Percentiles rank a stretch among this genome's conserved stretches.
Conservation (phyloP, 2,888 invertebrate species). For the Tetranychus truncatus region DNA sequence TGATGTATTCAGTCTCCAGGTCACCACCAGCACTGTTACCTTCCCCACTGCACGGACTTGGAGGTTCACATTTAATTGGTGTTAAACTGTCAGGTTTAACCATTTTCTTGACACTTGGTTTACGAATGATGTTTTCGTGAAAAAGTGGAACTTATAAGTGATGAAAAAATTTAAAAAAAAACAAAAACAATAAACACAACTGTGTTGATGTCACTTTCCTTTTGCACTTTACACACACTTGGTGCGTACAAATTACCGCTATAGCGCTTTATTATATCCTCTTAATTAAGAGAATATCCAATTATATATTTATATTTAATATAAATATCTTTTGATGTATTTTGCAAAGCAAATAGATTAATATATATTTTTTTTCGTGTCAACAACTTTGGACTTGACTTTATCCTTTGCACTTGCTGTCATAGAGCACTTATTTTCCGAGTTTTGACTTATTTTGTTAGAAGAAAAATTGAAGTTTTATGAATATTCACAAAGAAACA, state of each 20-base stretch:
- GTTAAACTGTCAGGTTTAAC: constrained; percentile 14
- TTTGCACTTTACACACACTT: constrained; percentile 1
- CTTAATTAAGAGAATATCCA: background rate
- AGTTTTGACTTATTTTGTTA: too few species aligned
- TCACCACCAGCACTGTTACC: constrained; percentile 20
- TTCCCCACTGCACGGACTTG: constrained; percentile 19
- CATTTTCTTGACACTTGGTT: constrained; percentile 5
- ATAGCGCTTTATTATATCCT: background rate
- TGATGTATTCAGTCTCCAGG: constrained; percentile 21
- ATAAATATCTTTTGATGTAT: background rate
- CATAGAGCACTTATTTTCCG: too few species aligned
- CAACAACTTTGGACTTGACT: background rate
- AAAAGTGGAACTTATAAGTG: background rate
- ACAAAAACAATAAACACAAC: background rate
- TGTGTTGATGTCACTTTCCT: constrained; percentile 1
- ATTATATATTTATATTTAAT: background rate
- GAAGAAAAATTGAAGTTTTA: too few species aligned
- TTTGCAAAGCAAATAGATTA: too few species aligned
- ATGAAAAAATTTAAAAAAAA: background rate
- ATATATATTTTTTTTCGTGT: background rate
- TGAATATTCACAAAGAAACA: too few species aligned
- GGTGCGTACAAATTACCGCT: background rate
- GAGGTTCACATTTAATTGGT: constrained; percentile 21
- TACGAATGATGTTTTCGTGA: background rate
- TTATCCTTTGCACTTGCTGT: background rate